These are phyloP conservation scores for Sphaerodactylus townsendi DNA, from an alignment of 2,113 vertebrate genomes.

Conservation along the genomic window DNA sequence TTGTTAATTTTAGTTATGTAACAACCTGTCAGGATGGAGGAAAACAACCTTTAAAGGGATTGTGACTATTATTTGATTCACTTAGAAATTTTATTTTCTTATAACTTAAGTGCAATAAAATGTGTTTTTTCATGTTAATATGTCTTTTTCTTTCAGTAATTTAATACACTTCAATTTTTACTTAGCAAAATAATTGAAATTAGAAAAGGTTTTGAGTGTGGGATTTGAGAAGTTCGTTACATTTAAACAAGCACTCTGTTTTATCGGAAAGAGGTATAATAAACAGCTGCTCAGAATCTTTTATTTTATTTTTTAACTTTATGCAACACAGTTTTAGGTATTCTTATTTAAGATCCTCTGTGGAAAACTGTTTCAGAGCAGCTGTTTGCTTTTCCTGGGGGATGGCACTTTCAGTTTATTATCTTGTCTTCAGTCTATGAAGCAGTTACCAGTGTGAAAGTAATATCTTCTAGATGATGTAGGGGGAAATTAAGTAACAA, in stretches of 20 bases:
- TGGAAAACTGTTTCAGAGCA: neutral
- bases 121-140: conserved; percentile 99
- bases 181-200: neutral
- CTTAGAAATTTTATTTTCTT: conserved; percentile 99
- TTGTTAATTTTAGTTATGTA: conserved; percentile 97
- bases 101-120: conserved; percentile 99
- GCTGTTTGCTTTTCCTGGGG: neutral
- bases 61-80: conserved; percentile 99
- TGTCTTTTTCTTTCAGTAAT: conserved; percentile 80
- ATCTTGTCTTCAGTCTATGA: accelerated
- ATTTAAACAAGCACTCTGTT: conserved; percentile 20
- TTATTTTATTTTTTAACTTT: neutral
- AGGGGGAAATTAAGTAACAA: conserved; percentile 10
- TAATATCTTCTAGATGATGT: neutral
- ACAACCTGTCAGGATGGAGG: conserved; percentile 98
- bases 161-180: conserved; percentile 71
- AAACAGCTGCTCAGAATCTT: conserved; percentile 18
- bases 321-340: neutral
- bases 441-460: accelerated
- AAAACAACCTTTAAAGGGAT: conserved; percentile 98
- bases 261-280: neutral
- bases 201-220: conserved; percentile 9
- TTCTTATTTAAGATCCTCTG: neutral
- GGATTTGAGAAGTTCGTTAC: accelerated
- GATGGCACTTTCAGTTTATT: neutral